Conservation (phyloP, 2,797 vertebrate species). For the Miichthys miiuy region DNA sequence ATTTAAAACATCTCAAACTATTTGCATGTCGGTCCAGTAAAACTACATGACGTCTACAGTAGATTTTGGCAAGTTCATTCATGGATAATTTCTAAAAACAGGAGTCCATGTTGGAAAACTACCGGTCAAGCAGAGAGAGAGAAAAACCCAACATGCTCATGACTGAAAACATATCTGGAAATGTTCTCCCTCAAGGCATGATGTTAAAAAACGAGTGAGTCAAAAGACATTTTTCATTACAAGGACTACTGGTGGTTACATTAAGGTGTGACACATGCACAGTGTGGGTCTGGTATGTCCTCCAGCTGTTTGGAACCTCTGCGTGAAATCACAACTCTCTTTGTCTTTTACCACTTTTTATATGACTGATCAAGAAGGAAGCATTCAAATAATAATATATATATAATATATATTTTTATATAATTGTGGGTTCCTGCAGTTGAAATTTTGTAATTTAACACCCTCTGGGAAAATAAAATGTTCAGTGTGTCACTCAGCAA, state of each 20-base stretch:
- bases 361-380: slow-evolving; percentile 6
- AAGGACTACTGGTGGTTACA: slow-evolving; percentile 32
- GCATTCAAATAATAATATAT: not conserved
- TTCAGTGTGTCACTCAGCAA: slow-evolving; percentile 11
- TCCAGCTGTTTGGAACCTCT: slow-evolving; percentile 43
- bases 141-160: slow-evolving; percentile 11
- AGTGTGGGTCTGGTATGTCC: slow-evolving; percentile 21
- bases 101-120: not conserved
- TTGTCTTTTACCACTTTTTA: slow-evolving; percentile 12
- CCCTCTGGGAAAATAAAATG: not conserved
- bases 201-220: slow-evolving; percentile 47
- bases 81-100: not conserved
- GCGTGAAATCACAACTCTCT: slow-evolving; percentile 36
- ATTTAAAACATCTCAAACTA: not conserved
- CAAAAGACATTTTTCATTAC: slow-evolving; percentile 52
- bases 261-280: slow-evolving; percentile 33
- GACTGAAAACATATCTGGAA: slow-evolving; percentile 26
- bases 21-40: not conserved
- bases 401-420: no score
- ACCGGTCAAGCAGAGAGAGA: not conserved
- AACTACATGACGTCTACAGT: not conserved
- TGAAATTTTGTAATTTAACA: not conserved
- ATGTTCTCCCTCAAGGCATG: slow-evolving; percentile 40
- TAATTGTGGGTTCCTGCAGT: no score
- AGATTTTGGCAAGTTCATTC: not conserved